phyloP scores from a whole-genome alignment of 2,113 vertebrate genomes.

The Trochalopteron elliotii region DNA sequence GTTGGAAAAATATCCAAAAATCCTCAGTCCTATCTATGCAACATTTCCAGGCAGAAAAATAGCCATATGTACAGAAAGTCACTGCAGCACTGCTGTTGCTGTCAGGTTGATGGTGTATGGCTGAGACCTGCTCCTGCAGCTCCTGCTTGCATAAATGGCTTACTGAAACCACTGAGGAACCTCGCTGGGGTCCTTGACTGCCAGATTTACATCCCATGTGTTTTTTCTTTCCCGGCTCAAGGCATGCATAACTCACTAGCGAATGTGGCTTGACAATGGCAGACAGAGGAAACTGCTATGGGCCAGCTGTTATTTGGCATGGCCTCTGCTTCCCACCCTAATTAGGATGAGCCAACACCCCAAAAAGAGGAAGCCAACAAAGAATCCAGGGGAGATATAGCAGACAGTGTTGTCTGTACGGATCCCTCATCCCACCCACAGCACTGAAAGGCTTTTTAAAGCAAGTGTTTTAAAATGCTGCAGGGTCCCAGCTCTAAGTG shows the following conservation, averaged over 20 bases:
- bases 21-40: background rate
- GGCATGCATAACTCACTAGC: background rate
- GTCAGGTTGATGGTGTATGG: background rate
- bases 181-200: background rate
- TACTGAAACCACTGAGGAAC: background rate
- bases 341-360: background rate
- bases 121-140: background rate
- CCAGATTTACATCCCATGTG: background rate
- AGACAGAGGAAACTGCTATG: background rate
- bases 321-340: background rate
- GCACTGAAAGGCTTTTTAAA: background rate
- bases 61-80: background rate
- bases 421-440: background rate
- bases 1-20: background rate
- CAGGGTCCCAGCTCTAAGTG: background rate
- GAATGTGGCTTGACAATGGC: background rate
- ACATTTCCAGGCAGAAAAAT: background rate
- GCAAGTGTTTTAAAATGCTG: background rate
- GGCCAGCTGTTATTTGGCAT: background rate
- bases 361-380: background rate
- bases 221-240: background rate
- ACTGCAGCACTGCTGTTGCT: background rate
- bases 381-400: background rate
- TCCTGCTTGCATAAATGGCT: background rate
- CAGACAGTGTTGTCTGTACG: rapidly evolving